phyloP scores from a whole-genome alignment of 2,113 vertebrate genomes.

The Alces alces region DNA sequence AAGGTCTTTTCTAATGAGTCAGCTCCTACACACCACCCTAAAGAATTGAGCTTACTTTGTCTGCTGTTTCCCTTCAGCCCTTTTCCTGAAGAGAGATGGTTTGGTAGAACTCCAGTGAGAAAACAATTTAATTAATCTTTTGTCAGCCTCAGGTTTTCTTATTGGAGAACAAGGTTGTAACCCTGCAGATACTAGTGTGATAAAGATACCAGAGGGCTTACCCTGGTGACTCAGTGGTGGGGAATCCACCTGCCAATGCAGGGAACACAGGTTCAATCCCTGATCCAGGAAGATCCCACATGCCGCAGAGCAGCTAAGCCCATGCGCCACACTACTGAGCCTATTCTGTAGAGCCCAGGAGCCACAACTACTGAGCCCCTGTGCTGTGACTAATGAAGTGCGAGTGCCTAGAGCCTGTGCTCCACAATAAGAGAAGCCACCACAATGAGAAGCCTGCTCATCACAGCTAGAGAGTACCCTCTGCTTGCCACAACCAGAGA shows the following conservation, averaged over 20 bases:
- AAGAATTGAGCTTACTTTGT: background rate
- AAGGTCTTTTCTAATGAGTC: background rate
- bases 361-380: background rate
- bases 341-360: background rate
- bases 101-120: background rate
- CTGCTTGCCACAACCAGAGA: background rate
- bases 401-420: background rate
- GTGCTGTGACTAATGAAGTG: background rate
- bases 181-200: background rate
- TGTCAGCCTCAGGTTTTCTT: background rate
- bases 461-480: too few relatives aligned
- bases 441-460: background rate
- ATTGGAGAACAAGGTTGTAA: background rate
- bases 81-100: constrained; percentile 3
- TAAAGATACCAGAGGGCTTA: background rate
- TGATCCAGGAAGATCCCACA: background rate
- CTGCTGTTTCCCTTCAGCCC: background rate
- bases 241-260: background rate
- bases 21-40: background rate
- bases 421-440: background rate
- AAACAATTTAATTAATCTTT: background rate
- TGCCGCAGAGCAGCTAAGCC: background rate
- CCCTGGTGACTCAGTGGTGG: background rate
- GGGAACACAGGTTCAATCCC: background rate
- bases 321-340: background rate